A percentile compares a stretch with the other conserved stretches of the same genome.
Conservation (phyloP, 2,113 vertebrate species). For the Tachycineta bicolor region DNA sequence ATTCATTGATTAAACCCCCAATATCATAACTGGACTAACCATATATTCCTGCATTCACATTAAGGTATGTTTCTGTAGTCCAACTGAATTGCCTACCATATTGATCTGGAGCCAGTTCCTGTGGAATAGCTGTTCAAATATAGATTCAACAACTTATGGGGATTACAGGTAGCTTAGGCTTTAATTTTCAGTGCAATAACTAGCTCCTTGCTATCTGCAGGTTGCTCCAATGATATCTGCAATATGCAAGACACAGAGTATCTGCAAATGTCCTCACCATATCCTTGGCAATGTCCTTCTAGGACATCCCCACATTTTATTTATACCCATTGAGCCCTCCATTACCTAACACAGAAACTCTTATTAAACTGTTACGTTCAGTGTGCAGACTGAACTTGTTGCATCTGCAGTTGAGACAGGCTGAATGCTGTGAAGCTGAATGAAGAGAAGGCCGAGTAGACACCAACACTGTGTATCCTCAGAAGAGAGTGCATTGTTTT, state of each 20-base stretch:
- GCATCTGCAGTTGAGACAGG: not conserved
- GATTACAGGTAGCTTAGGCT: not conserved
- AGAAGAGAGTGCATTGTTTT: not conserved
- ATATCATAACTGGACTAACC: not conserved
- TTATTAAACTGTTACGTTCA: not conserved
- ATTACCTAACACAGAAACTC: not conserved
- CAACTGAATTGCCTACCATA: not conserved
- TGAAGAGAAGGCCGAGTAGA: not conserved
- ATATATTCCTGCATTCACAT: not conserved
- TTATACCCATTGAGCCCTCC: not conserved
- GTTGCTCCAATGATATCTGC: not conserved
- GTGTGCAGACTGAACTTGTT: rapidly evolving
- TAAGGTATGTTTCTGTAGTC: not conserved
- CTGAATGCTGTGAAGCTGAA: not conserved
- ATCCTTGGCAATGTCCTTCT: not conserved
- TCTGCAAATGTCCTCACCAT: not conserved
- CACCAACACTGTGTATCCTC: not conserved
- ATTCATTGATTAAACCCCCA: not conserved
- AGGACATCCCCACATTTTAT: not conserved
- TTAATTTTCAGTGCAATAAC: not conserved
- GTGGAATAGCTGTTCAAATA: not conserved
- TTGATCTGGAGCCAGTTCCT: not conserved
- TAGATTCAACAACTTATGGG: rapidly evolving
- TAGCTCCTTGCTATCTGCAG: not conserved
- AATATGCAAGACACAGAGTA: not conserved